These are phyloP conservation scores for Hybos culiciformis DNA, from an alignment of 2,888 invertebrate genomes.

Conservation along the genomic window DNA sequence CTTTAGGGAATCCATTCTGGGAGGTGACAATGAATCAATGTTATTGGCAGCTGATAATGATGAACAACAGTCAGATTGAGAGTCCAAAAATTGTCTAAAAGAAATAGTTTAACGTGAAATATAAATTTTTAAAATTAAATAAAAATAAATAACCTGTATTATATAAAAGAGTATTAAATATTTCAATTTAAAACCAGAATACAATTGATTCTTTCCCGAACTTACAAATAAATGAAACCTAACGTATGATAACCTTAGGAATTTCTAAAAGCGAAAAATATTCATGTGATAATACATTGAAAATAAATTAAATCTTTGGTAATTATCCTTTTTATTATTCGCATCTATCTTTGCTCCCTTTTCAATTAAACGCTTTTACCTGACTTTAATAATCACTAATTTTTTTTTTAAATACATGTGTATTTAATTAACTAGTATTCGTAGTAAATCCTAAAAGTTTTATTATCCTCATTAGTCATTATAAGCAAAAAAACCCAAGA, in stretches of 20 bases:
- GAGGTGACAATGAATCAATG: constrained; percentile 37
- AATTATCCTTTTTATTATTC: no score
- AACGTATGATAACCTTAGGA: no score
- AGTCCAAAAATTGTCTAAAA: constrained; percentile 60
- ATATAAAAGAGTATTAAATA: background rate
- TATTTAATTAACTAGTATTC: no score
- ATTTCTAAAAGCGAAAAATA: background rate
- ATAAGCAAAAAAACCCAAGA: no score
- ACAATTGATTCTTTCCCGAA: no score
- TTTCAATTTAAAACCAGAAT: background rate
- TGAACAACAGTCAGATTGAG: constrained; percentile 79
- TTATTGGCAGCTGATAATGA: constrained; percentile 53
- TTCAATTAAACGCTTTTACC: no score
- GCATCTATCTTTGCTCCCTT: no score
- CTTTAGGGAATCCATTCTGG: constrained; percentile 35
- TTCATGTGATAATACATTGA: background rate
- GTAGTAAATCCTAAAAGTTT: no score
- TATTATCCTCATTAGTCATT: no score
- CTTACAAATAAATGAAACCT: no score
- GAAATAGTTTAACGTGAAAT: background rate
- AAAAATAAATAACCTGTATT: background rate
- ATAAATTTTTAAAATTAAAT: background rate
- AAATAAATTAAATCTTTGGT: background rate
- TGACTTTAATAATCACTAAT: no score
- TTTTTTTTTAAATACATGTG: no score